A percentile compares a stretch with the other conserved stretches of the same genome.
Evolutionary conservation across 2,888 invertebrate genomes (phyloP).

Genomic region (Globia sparganii): DNA sequence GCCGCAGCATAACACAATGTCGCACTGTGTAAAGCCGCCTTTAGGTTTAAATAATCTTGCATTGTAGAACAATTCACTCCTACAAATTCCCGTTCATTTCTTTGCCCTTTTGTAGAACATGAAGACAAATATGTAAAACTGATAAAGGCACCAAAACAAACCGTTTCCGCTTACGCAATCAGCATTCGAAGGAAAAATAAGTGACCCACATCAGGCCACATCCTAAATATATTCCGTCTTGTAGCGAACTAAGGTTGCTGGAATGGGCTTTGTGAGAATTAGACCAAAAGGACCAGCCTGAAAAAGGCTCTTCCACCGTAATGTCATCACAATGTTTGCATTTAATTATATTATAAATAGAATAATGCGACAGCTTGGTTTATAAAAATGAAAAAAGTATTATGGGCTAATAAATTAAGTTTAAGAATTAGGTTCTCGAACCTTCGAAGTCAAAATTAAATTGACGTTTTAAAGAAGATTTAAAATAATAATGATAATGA

Average conservation of each 20-base stretch:
- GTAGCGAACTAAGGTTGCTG: slow-evolving; percentile 35
- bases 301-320: neutral
- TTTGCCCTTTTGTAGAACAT: neutral
- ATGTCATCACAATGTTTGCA: neutral
- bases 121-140: slow-evolving; percentile 19
- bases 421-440: neutral
- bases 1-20: too few species aligned
- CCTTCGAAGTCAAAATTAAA: neutral
- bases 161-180: slow-evolving; percentile 58
- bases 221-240: slow-evolving; percentile 55
- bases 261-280: slow-evolving; percentile 32
- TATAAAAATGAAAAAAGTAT: neutral
- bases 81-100: neutral
- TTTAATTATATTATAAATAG: neutral
- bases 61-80: neutral
- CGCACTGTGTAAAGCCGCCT: neutral
- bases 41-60: neutral
- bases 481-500: neutral
- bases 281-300: neutral
- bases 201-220: slow-evolving; percentile 60
- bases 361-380: neutral
- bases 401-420: too few species aligned
- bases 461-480: neutral
- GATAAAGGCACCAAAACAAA: slow-evolving; percentile 57
- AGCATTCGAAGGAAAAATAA: slow-evolving; percentile 58